phyloP scores from a whole-genome alignment of 2,113 vertebrate genomes.

The Neolamprologus longior region DNA sequence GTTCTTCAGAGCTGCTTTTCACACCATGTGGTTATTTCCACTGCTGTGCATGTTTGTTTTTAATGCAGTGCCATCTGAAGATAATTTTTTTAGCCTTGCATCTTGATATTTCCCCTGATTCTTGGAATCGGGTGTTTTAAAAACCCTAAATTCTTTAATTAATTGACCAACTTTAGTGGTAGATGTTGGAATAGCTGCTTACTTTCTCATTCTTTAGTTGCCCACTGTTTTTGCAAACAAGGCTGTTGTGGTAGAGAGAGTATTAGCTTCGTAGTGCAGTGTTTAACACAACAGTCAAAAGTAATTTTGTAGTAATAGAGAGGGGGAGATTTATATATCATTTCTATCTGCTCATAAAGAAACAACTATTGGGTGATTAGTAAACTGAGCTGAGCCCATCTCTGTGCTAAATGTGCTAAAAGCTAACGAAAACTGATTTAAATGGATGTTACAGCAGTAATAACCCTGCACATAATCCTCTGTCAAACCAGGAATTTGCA shows the following conservation, averaged over 20 bases:
- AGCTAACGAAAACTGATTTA: neutral
- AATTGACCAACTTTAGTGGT: neutral
- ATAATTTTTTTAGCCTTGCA: neutral
- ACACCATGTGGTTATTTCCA: neutral
- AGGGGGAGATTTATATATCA: fast-evolving
- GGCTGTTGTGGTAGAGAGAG: fast-evolving
- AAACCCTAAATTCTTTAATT: neutral
- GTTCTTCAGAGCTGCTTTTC: neutral
- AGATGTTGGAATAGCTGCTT: neutral
- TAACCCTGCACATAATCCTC: neutral
- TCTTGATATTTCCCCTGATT: neutral
- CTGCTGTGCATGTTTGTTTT: neutral
- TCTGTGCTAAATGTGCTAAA: neutral
- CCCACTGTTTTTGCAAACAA: neutral
- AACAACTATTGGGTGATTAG: neutral
- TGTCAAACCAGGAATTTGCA: neutral
- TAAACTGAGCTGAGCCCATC: neutral
- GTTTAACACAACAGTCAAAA: neutral
- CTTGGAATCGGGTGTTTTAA: fast-evolving
- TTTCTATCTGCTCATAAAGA: neutral
- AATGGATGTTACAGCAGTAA: neutral
- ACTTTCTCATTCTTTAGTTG: neutral
- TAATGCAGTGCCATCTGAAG: neutral
- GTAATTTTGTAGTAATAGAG: neutral
- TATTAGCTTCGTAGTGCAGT: neutral